A percentile compares a stretch with the other conserved stretches of the same genome.
These are phyloP conservation scores for Vanessa tameamea DNA, from an alignment of 1,140 invertebrate genomes.

Conservation along the genomic window DNA sequence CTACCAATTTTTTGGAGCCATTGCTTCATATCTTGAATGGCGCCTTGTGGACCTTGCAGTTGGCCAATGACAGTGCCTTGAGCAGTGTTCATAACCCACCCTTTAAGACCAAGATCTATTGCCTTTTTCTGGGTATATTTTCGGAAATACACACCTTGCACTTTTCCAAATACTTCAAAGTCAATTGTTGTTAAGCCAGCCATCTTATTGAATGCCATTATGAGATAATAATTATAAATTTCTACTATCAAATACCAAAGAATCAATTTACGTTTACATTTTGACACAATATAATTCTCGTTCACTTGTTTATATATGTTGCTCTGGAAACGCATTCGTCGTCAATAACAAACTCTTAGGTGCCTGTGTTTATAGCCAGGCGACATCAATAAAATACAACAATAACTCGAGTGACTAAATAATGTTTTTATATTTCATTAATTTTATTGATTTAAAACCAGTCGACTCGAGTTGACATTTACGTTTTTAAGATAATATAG, in stretches of 20 bases:
- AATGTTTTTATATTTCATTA: too few relatives aligned
- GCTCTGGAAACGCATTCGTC: conserved; percentile 38
- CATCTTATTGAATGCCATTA: conserved; percentile 53
- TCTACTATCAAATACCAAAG: neutral
- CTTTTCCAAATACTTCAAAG: conserved; percentile 82
- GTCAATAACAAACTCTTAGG: neutral
- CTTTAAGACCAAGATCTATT: conserved; percentile 80
- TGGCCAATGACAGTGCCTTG: conserved; percentile 83
- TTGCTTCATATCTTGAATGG: conserved; percentile 82
- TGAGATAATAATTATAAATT: conserved; percentile 11
- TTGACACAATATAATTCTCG: conserved; percentile 20
- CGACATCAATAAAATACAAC: too few relatives aligned
- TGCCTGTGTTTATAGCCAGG: neutral
- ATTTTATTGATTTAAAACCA: too few relatives aligned
- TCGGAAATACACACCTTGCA: conserved; percentile 82
- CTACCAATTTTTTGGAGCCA: conserved; percentile 84
- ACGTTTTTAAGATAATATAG: too few relatives aligned
- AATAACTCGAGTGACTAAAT: too few relatives aligned
- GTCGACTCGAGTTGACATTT: too few relatives aligned
- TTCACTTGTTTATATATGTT: conserved; percentile 45
- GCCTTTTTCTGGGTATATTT: conserved; percentile 83
- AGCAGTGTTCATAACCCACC: conserved; percentile 86
- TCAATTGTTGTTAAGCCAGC: conserved; percentile 54
- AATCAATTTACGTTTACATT: conserved; percentile 11
- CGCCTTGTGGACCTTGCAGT: conserved; percentile 81